Conservation (phyloP, 2,113 vertebrate genomes). For the Onychostruthus taczanowskii region DNA sequence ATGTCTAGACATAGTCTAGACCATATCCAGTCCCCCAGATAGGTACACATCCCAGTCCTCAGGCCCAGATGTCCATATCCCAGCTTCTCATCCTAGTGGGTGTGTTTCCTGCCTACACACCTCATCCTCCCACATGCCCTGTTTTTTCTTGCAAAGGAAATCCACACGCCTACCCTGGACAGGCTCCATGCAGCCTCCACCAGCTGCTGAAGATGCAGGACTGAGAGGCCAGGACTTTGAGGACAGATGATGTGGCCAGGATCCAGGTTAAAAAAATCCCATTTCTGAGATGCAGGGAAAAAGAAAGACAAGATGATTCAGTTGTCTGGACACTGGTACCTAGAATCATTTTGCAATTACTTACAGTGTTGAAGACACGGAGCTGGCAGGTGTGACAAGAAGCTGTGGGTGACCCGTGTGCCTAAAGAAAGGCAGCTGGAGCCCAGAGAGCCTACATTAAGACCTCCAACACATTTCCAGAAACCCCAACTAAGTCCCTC, state of each 20-base stretch:
- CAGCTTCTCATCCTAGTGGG: neutral
- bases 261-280: neutral
- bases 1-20: constrained; percentile 42
- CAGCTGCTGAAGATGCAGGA: neutral
- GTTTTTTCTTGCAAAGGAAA: neutral
- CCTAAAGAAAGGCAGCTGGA: neutral
- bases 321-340: neutral
- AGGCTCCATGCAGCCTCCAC: neutral
- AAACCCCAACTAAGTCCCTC: neutral
- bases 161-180: neutral
- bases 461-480: neutral
- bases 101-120: neutral
- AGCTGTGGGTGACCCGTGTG: neutral
- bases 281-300: neutral
- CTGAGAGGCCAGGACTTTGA: neutral
- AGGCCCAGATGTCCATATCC: neutral
- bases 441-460: neutral
- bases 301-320: neutral
- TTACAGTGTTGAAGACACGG: neutral
- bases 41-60: neutral
- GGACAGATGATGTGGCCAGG: neutral
- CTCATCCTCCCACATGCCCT: neutral
- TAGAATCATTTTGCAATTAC: neutral
- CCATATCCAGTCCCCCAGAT: neutral
- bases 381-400: neutral